Evolutionary conservation across 2,113 vertebrate species (phyloP).

Genomic region (Cynocephalus volans): DNA sequence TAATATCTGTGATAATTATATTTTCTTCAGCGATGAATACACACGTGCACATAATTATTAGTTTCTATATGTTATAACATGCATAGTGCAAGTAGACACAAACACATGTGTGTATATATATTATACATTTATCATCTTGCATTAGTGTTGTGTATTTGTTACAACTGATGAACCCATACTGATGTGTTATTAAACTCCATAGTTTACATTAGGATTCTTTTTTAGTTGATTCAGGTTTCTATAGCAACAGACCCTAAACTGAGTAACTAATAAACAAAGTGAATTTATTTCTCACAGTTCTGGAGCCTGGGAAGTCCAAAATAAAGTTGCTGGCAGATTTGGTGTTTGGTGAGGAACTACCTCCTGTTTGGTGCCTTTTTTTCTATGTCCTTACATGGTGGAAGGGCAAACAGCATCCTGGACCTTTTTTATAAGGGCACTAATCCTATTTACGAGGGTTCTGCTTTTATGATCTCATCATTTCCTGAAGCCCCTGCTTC

Average conservation of each 20-base stretch:
- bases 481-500: background rate
- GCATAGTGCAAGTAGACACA: too few species aligned
- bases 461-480: too few species aligned
- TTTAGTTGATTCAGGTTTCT: background rate
- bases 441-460: too few species aligned
- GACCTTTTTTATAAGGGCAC: too few species aligned
- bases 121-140: background rate
- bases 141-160: background rate
- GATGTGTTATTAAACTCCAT: background rate
- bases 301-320: too few species aligned
- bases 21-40: background rate
- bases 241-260: background rate
- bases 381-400: too few species aligned
- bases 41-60: background rate
- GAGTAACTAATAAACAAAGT: too few species aligned
- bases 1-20: background rate
- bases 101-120: background rate
- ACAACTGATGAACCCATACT: background rate
- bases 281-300: too few species aligned
- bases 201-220: background rate
- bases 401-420: background rate
- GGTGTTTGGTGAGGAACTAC: too few species aligned
- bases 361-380: too few species aligned
- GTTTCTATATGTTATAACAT: background rate
- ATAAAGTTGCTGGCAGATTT: too few species aligned